Percentiles rank a stretch among this genome's conserved stretches.
Evolutionary conservation across 2,113 vertebrate species (phyloP).

Genomic region (Cricetomys ansorgei): DNA sequence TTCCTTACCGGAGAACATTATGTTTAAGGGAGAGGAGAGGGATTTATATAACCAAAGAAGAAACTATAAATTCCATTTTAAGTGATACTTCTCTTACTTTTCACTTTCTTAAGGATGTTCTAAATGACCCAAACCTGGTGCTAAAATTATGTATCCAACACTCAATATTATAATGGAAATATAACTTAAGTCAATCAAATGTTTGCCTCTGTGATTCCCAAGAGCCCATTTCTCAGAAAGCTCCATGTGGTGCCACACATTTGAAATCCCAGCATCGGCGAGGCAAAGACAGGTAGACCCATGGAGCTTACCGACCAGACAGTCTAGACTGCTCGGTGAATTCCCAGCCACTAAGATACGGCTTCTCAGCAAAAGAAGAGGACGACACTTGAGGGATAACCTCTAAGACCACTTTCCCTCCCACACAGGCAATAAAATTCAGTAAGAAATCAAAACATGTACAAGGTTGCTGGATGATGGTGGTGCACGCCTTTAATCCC

Average conservation of each 20-base stretch:
- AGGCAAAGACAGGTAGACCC: neutral
- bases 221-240: neutral
- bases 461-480: too few relatives aligned
- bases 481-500: too few relatives aligned
- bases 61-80: neutral
- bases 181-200: neutral
- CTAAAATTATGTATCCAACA: constrained; percentile 10
- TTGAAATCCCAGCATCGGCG: neutral
- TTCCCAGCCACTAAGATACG: neutral
- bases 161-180: constrained; percentile 33
- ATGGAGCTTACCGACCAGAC: neutral
- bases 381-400: neutral
- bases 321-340: neutral
- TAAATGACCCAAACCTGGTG: neutral
- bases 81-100: neutral
- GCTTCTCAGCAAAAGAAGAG: neutral
- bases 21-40: neutral
- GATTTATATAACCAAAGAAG: neutral
- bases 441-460: neutral
- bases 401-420: neutral
- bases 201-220: neutral
- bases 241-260: neutral
- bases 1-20: neutral
- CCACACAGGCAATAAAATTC: neutral
- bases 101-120: neutral